Evolutionary conservation across 2,797 vertebrate genomes (phyloP).

Genomic region (Chrysocyon brachyurus): DNA sequence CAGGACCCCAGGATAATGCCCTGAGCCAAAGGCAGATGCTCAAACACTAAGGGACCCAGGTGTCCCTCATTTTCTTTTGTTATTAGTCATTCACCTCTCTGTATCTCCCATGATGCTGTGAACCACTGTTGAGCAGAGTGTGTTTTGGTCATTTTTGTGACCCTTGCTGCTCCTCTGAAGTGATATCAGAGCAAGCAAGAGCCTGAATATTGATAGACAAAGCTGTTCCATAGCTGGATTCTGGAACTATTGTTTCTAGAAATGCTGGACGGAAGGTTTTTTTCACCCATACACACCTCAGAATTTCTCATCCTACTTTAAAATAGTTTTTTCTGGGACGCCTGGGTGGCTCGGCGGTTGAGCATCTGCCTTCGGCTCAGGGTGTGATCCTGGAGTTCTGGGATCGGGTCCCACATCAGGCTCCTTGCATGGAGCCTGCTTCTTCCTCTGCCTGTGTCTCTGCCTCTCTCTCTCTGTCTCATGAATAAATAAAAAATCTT

Average conservation of each 20-base stretch:
- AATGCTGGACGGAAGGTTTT: neutral
- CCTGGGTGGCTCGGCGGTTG: too few species aligned
- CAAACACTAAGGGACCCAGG: too few species aligned
- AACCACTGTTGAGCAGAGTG: neutral
- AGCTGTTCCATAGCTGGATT: neutral
- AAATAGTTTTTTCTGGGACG: neutral
- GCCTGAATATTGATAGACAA: neutral
- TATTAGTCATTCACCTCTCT: neutral
- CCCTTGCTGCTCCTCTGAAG: neutral
- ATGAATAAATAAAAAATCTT: too few species aligned
- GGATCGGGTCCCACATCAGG: too few species aligned
- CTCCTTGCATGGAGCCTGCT: too few species aligned
- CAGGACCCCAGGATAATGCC: too few species aligned
- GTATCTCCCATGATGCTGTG: neutral
- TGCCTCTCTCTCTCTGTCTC: too few species aligned
- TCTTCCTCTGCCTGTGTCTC: too few species aligned
- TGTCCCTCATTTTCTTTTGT: neutral
- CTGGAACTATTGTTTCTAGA: neutral
- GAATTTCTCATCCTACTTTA: neutral
- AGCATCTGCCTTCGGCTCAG: too few species aligned
- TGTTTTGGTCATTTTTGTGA: neutral
- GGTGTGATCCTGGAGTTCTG: too few species aligned
- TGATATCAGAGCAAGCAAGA: neutral
- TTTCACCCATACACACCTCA: neutral
- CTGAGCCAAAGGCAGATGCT: too few species aligned